Percentiles rank a stretch among this genome's conserved stretches.
Evolutionary conservation across 2,888 invertebrate genomes (phyloP).

Genomic region (Dusona sp.): DNA sequence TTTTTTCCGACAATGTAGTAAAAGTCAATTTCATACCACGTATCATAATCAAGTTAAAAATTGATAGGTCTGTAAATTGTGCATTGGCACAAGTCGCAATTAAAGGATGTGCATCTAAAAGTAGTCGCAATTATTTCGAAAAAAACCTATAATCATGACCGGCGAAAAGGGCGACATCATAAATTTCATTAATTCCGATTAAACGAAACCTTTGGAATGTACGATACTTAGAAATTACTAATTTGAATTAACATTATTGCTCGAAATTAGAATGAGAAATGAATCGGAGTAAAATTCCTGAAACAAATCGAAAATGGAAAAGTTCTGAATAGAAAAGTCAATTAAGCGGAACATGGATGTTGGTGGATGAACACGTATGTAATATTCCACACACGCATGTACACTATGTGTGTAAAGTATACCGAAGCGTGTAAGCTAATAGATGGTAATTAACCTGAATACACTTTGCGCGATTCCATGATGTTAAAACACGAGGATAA

Average conservation of each 20-base stretch:
- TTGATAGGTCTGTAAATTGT: not conserved
- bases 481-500: constrained; percentile 61
- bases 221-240: not conserved
- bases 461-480: constrained; percentile 69
- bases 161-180: not conserved
- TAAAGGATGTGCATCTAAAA: not conserved
- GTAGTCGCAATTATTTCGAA: not conserved
- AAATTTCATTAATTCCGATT: not conserved
- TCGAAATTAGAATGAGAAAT: not conserved
- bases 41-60: not conserved
- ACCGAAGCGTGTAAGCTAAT: constrained; percentile 62
- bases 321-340: constrained; percentile 52
- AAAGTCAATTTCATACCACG: not conserved
- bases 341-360: constrained; percentile 46
- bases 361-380: not conserved
- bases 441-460: constrained; percentile 73
- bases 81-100: not conserved
- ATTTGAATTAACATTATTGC: not conserved
- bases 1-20: not conserved
- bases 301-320: constrained; percentile 26
- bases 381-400: not conserved
- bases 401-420: not conserved
- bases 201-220: not conserved
- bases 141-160: not conserved
- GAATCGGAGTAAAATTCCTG: not conserved